These are phyloP conservation scores for Mastomys natalensis DNA, from an alignment of 2,113 vertebrate genomes.

Conservation along the genomic window DNA sequence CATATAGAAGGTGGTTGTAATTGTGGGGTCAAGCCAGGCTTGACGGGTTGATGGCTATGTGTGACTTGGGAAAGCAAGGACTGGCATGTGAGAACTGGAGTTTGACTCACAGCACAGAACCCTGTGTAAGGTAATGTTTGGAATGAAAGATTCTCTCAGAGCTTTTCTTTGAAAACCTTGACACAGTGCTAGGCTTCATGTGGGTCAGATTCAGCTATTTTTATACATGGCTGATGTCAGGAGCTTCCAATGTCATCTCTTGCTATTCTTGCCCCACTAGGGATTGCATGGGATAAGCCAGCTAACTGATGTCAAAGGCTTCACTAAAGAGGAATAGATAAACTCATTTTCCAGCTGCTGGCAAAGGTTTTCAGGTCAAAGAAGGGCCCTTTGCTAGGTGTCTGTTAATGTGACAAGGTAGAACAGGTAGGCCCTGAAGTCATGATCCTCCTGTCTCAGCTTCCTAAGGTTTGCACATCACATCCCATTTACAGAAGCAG, in stretches of 20 bases:
- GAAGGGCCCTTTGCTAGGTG: background rate
- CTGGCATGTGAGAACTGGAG: background rate
- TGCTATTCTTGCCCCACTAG: background rate
- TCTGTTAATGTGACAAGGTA: background rate
- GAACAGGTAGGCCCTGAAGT: background rate
- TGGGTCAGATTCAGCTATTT: background rate
- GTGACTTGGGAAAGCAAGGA: fast-evolving
- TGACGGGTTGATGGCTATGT: fast-evolving
- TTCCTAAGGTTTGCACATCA: background rate
- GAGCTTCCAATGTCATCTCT: background rate
- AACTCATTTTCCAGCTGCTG: background rate
- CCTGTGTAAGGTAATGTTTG: background rate
- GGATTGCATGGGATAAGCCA: background rate
- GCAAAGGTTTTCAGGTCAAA: background rate
- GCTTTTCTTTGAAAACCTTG: background rate
- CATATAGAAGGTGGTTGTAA: background rate
- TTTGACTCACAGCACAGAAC: background rate
- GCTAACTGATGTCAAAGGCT: background rate
- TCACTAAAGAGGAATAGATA: background rate
- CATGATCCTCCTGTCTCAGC: background rate
- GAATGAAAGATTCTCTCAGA: background rate
- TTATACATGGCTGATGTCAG: background rate
- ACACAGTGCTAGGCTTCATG: background rate
- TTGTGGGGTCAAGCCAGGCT: background rate
- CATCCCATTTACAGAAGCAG: background rate